Base-by-base conservation (phyloP, 2,888 invertebrate species). In the Gymnoscelis rufifasciata region DNA sequence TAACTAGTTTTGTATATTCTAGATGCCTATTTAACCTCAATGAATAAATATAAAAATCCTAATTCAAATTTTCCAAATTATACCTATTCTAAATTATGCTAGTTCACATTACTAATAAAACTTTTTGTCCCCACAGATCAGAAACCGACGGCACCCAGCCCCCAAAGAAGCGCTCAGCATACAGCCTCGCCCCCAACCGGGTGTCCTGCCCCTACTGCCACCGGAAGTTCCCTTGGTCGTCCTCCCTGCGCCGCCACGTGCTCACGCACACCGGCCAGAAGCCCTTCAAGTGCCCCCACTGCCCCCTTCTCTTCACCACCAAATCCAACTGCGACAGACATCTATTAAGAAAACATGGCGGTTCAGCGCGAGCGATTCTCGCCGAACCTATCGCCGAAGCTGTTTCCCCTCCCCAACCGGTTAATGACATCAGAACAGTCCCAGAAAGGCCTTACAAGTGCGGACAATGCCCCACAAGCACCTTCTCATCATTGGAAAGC, bases 271-370 rank as follows among this genome's bases (percentile, higher is more conserved):
- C 98, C 0, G 97, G 95, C 1, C 97, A 98, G 72, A 98, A 98
- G 71, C 98, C 98, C 0, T 98, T 94, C 88, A 96, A 97, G 71
- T 98, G 98, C 77, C 94, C 95, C 0, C 94, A 96, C 67, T 98
- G 98, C 72, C 95, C 96, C 0, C 90, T 98, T 6, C 92, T 97
- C 1, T 98, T 98, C 77, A 98, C 98, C 26, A 98, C 98, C 0
- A 98, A 98, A 75, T 97, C 97, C 6, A 98, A 98, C 81, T 96
- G 98, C 75, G 98, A 98, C 71, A 94, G 98, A 7, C 98, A 98
- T 75, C 83, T 98, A 48, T 82, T 96, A 41, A 90, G 97, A 27
- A 97, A 97, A 68, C 97, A 97, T 70, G 88, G 88, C 30, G 77
- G 89, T 47, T 76, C 89, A 43, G 79, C 89, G 27, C 60, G 83